A percentile compares a stretch with the other conserved stretches of the same genome.
Conservation (phyloP, 2,113 vertebrate species). For the Uria aalge region DNA sequence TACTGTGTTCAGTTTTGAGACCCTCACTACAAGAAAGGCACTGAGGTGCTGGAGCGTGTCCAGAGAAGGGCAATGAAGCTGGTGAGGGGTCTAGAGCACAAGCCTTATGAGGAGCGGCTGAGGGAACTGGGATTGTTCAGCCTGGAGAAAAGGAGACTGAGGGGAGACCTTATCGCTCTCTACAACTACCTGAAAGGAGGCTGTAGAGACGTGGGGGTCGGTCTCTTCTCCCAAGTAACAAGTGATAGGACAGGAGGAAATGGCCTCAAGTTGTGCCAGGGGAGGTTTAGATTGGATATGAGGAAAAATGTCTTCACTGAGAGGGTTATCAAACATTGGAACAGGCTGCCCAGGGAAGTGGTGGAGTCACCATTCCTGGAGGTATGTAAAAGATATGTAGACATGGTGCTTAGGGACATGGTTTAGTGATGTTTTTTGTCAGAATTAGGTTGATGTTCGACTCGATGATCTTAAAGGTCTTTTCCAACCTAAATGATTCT, state of each 20-base stretch:
- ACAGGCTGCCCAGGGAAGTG: neutral
- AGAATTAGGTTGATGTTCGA: neutral
- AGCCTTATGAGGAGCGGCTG: fast-evolving
- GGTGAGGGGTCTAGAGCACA: neutral
- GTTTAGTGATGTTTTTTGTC: neutral
- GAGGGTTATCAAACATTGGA: neutral
- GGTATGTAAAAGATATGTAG: neutral
- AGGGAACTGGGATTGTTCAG: neutral
- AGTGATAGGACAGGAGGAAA: neutral
- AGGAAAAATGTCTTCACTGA: neutral
- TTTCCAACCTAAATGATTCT: neutral
- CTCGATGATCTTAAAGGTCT: neutral
- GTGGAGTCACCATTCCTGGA: fast-evolving
- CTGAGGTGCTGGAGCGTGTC: fast-evolving
- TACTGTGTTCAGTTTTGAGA: neutral
- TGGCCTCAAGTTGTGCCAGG: fast-evolving
- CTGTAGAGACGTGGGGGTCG: fast-evolving
- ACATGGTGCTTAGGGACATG: fast-evolving
- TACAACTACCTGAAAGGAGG: neutral
- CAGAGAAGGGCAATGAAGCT: neutral
- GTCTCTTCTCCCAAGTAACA: neutral
- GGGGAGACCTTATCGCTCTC: neutral
- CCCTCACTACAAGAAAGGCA: neutral
- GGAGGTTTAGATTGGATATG: neutral
- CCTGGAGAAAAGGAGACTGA: neutral